These are phyloP conservation scores for Callorhinus ursinus DNA, from an alignment of 2,113 vertebrate genomes.

Conservation along the genomic window DNA sequence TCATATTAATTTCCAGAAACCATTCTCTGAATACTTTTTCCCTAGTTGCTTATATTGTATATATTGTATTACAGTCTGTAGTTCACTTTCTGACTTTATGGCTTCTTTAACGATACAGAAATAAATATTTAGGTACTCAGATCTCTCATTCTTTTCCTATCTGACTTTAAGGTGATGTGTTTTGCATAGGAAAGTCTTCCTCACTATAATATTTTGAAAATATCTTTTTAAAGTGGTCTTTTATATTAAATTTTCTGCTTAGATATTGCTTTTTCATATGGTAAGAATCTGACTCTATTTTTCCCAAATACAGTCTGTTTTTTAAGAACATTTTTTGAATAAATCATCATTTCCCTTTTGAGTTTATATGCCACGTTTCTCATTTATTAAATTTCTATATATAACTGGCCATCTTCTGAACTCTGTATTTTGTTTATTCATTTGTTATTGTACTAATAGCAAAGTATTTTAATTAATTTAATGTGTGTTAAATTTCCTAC, in stretches of 20 bases:
- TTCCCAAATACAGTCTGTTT: background rate
- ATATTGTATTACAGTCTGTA: background rate
- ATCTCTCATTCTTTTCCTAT: background rate
- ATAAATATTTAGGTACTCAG: background rate
- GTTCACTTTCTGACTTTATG: background rate
- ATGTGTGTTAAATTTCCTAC: background rate
- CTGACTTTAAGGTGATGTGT: background rate
- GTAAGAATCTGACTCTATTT: background rate
- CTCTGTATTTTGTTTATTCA: background rate
- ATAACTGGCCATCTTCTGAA: background rate
- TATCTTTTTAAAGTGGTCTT: background rate
- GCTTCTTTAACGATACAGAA: background rate
- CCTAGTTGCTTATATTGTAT: background rate
- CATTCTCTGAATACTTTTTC: background rate
- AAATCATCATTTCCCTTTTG: background rate
- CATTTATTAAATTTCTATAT: constrained; percentile 5
- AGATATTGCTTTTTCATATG: background rate
- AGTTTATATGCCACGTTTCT: background rate
- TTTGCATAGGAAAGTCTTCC: background rate
- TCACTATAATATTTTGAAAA: background rate
- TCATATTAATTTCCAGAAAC: background rate
- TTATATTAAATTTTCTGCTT: background rate
- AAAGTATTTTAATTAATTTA: constrained; percentile 30
- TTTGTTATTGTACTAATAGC: background rate
- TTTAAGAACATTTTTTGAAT: background rate